These are phyloP conservation scores for Eleutherodactylus coqui DNA, from an alignment of 2,797 vertebrate species.

Conservation along the genomic window DNA sequence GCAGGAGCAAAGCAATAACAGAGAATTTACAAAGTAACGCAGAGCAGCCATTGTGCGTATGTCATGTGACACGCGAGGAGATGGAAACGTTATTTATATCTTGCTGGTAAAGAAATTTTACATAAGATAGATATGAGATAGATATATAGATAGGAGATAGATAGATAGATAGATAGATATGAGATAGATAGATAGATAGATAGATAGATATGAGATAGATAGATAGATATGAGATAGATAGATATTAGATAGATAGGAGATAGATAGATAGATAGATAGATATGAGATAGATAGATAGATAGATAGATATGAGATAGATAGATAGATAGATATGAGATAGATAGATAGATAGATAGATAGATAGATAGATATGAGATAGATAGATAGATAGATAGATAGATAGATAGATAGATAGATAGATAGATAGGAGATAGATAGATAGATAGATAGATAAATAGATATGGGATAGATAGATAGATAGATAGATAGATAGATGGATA, in stretches of 20 bases:
- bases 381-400: background rate
- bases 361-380: background rate
- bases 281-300: too few species aligned
- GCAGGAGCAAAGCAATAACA: conserved; percentile 23
- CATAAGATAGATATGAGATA: background rate
- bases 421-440: conserved; percentile 2
- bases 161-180: background rate
- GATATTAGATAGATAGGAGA: too few species aligned
- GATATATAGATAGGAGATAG: background rate
- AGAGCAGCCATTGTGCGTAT: background rate
- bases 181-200: background rate
- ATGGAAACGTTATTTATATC: background rate
- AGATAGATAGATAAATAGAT: background rate
- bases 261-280: too few species aligned
- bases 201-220: background rate
- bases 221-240: background rate
- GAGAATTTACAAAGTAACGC: background rate
- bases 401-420: background rate
- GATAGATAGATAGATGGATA: too few species aligned
- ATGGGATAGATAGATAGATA: conserved; percentile 3
- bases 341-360: background rate
- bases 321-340: too few species aligned
- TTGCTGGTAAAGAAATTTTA: background rate
- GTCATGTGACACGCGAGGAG: background rate
- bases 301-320: background rate